These are phyloP conservation scores for Siphlonurus alternatus DNA, from an alignment of 2,888 invertebrate species.

Conservation along the genomic window DNA sequence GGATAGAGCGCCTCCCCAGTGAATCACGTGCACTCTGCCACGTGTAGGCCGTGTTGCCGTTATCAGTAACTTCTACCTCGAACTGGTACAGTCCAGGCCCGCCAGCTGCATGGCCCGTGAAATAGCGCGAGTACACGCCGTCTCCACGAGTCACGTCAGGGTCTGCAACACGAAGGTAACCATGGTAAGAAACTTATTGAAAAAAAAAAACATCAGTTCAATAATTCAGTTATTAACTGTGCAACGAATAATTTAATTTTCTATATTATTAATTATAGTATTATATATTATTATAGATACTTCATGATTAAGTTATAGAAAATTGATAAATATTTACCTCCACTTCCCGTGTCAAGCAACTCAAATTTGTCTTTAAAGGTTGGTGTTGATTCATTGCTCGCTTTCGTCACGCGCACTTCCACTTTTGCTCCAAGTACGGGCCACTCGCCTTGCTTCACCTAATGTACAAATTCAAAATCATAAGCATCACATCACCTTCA, in stretches of 20 bases:
- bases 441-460: slow-evolving; percentile 34
- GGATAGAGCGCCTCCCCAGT: neutral
- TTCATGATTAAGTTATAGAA: too few species aligned
- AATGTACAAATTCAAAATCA: too few species aligned
- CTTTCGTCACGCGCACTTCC: slow-evolving; percentile 29
- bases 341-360: slow-evolving; percentile 39
- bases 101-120: slow-evolving; percentile 27
- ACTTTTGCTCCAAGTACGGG: slow-evolving; percentile 40
- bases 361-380: slow-evolving; percentile 25
- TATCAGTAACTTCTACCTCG: slow-evolving; percentile 32
- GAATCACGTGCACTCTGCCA: slow-evolving; percentile 22
- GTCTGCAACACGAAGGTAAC: slow-evolving; percentile 28
- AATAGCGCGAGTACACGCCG: slow-evolving; percentile 45
- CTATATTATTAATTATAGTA: too few species aligned
- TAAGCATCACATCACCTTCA: neutral
- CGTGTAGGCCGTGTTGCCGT: slow-evolving; percentile 35
- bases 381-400: slow-evolving; percentile 17
- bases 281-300: too few species aligned
- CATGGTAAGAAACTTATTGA: neutral
- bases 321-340: too few species aligned
- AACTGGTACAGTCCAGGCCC: slow-evolving; percentile 28
- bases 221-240: neutral
- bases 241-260: too few species aligned
- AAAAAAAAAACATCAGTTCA: slow-evolving; percentile 4
- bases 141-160: slow-evolving; percentile 45